Conservation (phyloP, 2,888 invertebrate genomes). For the Harmothoe impar region DNA sequence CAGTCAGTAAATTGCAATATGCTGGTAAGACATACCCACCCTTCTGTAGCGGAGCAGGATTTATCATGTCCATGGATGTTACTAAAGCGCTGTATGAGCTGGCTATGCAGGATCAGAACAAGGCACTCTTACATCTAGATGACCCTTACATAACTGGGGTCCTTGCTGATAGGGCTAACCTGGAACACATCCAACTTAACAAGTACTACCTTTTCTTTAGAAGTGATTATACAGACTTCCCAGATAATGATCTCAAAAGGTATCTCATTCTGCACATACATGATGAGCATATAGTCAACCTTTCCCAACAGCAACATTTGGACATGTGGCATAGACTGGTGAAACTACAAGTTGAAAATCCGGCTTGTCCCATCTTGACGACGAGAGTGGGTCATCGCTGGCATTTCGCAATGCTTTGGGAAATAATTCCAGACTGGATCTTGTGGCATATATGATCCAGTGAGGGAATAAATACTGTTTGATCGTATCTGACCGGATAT, state of each 20-base stretch:
- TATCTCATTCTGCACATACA: not conserved
- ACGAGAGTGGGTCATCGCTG: too few relatives aligned
- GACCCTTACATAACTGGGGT: too few relatives aligned
- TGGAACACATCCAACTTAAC: not conserved
- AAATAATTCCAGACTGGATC: too few relatives aligned
- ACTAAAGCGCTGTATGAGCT: too few relatives aligned
- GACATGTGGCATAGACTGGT: too few relatives aligned
- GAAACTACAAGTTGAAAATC: not conserved
- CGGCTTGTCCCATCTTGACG: too few relatives aligned
- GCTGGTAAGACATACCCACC: not conserved
- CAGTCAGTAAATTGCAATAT: conserved; percentile 7
- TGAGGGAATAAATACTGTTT: too few relatives aligned
- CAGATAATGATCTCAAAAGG: not conserved
- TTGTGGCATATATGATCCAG: too few relatives aligned
- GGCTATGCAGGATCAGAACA: not conserved
- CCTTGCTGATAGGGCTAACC: not conserved
- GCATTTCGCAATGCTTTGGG: too few relatives aligned
- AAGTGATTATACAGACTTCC: not conserved
- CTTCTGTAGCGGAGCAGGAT: not conserved
- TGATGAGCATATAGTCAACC: not conserved
- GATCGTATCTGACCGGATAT: too few relatives aligned
- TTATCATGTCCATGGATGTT: too few relatives aligned
- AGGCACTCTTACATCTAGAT: not conserved
- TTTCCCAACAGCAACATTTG: not conserved
- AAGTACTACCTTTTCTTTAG: not conserved